phyloP scores from a whole-genome alignment of 2,113 vertebrate species.

The Solea senegalensis region DNA sequence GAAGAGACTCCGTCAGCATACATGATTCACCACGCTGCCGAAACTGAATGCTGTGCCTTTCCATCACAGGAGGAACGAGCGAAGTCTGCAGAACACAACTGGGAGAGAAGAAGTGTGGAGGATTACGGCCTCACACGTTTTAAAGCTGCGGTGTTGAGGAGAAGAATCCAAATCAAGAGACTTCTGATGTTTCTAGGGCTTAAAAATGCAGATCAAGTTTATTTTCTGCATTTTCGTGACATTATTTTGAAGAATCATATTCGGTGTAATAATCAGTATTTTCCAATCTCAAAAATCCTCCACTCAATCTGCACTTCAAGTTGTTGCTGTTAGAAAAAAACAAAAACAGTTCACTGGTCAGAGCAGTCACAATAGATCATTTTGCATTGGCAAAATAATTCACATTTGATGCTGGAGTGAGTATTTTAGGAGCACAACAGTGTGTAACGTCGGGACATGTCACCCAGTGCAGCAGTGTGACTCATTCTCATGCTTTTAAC shows the following conservation, averaged over 20 bases:
- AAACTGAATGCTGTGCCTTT: conserved; percentile 8
- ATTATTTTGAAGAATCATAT: not conserved
- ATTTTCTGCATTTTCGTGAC: not conserved
- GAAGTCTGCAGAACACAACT: conserved; percentile 18
- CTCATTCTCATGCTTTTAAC: too few species aligned
- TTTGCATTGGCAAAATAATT: too few species aligned
- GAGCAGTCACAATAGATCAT: too few species aligned
- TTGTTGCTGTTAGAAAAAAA: too few species aligned
- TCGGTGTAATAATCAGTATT: too few species aligned
- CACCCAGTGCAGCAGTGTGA: too few species aligned
- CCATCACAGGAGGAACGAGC: not conserved
- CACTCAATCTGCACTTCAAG: not conserved
- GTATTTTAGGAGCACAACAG: too few species aligned
- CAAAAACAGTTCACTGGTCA: too few species aligned
- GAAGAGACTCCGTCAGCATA: conserved; percentile 30
- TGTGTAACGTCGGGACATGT: too few species aligned
- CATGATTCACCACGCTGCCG: not conserved
- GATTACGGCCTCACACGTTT: conserved; percentile 20
- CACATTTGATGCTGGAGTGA: too few species aligned
- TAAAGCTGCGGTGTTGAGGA: not conserved
- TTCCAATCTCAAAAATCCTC: not conserved
- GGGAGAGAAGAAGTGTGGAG: conserved; percentile 14
- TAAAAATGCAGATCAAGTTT: not conserved
- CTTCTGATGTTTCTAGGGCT: not conserved
- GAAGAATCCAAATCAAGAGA: not conserved